These are phyloP conservation scores for Patiria miniata DNA, from an alignment of 35 echinoderm and acorn worm species.

Conservation along the genomic window DNA sequence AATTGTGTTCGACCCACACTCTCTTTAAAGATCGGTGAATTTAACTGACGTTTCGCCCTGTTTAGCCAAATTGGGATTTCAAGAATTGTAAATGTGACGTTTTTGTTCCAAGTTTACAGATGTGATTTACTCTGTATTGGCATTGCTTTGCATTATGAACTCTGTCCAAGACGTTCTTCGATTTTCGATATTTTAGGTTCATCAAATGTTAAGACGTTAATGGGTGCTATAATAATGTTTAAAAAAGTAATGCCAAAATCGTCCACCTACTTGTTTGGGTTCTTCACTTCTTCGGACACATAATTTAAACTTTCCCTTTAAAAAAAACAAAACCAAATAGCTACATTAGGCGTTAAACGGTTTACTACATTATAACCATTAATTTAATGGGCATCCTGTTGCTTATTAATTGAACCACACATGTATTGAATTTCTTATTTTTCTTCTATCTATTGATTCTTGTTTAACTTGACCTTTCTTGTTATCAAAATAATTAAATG, in stretches of 20 bases:
- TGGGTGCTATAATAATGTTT: neutral
- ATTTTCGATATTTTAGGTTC: no score
- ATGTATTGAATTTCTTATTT: neutral
- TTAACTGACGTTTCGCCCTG: no score
- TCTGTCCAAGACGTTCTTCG: no score
- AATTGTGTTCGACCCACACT: no score
- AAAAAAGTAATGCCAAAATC: neutral
- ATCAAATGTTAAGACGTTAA: no score
- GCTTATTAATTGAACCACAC: neutral
- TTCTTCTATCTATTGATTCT: neutral
- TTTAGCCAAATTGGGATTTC: no score
- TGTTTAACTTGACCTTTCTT: neutral
- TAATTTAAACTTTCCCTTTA: slow-evolving; percentile 74
- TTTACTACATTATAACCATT: neutral
- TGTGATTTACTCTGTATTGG: no score
- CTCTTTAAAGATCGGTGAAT: no score
- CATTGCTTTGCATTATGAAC: no score
- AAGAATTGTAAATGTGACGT: no score
- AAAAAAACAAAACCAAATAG: neutral
- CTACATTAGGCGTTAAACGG: neutral
- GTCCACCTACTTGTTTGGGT: slow-evolving; percentile 53
- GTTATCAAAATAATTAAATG: no score
- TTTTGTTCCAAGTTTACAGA: no score
- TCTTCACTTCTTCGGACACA: slow-evolving; percentile 78
- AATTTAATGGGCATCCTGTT: neutral